Evolutionary conservation across 2,113 vertebrate genomes (phyloP).

Genomic region (Vidua chalybeata): DNA sequence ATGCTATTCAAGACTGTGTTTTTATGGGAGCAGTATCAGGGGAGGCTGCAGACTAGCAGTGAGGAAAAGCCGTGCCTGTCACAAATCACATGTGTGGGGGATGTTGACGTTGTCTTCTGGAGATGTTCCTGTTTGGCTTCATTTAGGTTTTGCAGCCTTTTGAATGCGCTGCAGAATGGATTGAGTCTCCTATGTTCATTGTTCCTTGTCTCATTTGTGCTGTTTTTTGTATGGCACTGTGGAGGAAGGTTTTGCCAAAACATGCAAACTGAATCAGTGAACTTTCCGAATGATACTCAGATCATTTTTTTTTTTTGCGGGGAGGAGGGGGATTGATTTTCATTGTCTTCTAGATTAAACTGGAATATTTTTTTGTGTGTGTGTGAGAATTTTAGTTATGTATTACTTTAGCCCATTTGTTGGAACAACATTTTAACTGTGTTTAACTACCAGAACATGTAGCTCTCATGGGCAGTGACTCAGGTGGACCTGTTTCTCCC

Average conservation of each 20-base stretch:
- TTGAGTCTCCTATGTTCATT: rapidly evolving
- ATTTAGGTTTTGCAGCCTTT: not conserved
- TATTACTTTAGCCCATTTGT: not conserved
- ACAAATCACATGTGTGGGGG: not conserved
- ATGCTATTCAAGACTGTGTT: not conserved
- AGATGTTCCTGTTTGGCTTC: not conserved
- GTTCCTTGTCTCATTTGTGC: not conserved
- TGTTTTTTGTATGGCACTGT: not conserved
- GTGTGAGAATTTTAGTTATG: not conserved
- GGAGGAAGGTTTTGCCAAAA: not conserved
- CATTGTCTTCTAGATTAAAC: not conserved
- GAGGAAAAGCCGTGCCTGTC: not conserved
- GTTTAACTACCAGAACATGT: not conserved
- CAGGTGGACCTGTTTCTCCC: not conserved
- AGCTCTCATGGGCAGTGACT: not conserved
- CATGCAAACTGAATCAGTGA: not conserved
- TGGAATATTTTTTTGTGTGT: not conserved
- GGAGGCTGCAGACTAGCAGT: not conserved
- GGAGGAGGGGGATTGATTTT: not conserved
- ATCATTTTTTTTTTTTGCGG: not conserved
- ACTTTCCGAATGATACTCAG: not conserved
- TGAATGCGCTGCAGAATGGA: not conserved
- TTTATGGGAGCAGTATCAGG: not conserved
- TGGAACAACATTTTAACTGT: not conserved
- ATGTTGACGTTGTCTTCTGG: not conserved